These are phyloP conservation scores for Erannis defoliaria DNA, from an alignment of 2,888 invertebrate genomes.

Conservation along the genomic window DNA sequence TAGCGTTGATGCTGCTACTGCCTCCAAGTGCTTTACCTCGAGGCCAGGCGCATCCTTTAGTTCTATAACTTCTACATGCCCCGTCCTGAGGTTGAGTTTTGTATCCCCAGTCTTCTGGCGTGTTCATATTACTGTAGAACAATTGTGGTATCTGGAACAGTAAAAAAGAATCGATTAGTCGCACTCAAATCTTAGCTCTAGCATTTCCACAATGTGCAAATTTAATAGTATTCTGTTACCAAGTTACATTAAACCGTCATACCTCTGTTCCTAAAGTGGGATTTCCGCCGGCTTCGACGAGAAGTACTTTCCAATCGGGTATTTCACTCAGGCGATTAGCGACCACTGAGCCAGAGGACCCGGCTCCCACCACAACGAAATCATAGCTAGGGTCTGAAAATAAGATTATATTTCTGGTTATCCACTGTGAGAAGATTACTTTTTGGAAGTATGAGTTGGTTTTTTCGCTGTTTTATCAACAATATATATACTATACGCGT, in stretches of 20 bases:
- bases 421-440: neutral
- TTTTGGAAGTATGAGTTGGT: neutral
- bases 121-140: conserved; percentile 61
- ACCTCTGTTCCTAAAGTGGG: conserved; percentile 86
- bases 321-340: conserved; percentile 88
- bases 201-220: neutral
- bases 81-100: conserved; percentile 77
- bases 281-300: conserved; percentile 88
- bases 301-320: conserved; percentile 85
- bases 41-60: conserved; percentile 81
- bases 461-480: no score
- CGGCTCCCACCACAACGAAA: conserved; percentile 88
- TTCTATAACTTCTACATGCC: conserved; percentile 71
- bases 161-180: neutral
- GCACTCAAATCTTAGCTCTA: neutral
- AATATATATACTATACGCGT: no score
- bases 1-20: conserved; percentile 85
- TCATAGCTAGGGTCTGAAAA: conserved; percentile 83
- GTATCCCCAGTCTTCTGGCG: conserved; percentile 85
- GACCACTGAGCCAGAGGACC: conserved; percentile 88
- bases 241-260: conserved; percentile 16
- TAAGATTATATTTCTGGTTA: neutral
- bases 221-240: neutral
- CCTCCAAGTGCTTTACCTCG: conserved; percentile 89
- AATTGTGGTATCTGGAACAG: conserved; percentile 61